A percentile compares a stretch with the other conserved stretches of the same genome.
Evolutionary conservation across 2,113 vertebrate species (phyloP).

Genomic region (Pseudorasbora parva): DNA sequence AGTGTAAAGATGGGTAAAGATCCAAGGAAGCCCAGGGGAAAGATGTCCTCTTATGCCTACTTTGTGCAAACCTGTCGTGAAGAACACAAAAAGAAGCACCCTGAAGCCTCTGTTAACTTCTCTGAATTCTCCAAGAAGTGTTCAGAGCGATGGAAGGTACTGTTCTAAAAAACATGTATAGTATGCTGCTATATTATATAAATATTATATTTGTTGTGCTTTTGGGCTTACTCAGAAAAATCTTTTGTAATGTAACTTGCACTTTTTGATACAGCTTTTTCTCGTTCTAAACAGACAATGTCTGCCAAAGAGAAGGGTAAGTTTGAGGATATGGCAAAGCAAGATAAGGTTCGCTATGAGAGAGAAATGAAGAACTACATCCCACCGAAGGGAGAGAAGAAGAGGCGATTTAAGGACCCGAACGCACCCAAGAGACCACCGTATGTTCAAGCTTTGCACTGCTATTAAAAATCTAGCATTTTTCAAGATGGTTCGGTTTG

Average conservation of each 20-base stretch:
- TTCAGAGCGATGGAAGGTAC: constrained; percentile 95
- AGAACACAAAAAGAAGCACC: constrained; percentile 98
- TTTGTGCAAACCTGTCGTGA: constrained; percentile 96
- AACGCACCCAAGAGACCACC: constrained; percentile 98
- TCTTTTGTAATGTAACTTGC: background rate
- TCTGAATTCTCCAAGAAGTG: constrained; percentile 97
- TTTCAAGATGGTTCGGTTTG: background rate
- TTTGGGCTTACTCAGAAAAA: background rate
- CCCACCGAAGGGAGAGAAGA: constrained; percentile 91
- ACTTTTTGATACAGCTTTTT: constrained; percentile 11
- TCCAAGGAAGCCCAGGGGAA: constrained; percentile 93
- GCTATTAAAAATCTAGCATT: background rate
- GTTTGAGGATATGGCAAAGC: constrained; percentile 97
- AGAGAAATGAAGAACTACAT: constrained; percentile 95
- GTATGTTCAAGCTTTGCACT: constrained; percentile 74
- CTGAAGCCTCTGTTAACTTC: constrained; percentile 90
- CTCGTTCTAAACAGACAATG: constrained; percentile 81
- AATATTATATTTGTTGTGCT: background rate
- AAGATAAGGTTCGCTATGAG: constrained; percentile 93
- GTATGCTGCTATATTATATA: background rate
- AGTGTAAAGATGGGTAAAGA: constrained; percentile 91
- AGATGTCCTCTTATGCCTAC: constrained; percentile 96
- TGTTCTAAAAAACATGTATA: background rate
- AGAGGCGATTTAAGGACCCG: constrained; percentile 95
- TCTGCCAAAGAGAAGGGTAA: constrained; percentile 94